These are phyloP conservation scores for Collichthys lucidus DNA, from an alignment of 2,113 vertebrate genomes.

Conservation along the genomic window DNA sequence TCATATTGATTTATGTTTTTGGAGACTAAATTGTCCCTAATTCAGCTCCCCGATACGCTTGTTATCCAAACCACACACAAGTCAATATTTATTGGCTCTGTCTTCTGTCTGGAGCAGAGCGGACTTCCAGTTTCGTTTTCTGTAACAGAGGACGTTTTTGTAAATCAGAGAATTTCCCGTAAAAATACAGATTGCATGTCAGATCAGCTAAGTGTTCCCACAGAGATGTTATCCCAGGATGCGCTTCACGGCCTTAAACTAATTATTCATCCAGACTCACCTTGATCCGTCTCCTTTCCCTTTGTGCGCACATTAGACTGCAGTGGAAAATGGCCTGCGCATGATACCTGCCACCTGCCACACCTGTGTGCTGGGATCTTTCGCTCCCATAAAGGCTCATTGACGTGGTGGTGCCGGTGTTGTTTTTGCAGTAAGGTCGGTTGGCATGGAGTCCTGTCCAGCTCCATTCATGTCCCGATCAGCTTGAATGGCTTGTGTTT, in stretches of 20 bases:
- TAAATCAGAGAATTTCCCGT: neutral
- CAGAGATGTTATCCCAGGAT: neutral
- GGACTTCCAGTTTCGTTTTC: neutral
- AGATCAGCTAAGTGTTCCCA: neutral
- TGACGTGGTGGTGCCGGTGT: conserved; percentile 27
- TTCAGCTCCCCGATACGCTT: neutral
- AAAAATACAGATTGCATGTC: neutral
- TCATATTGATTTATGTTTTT: conserved; percentile 23
- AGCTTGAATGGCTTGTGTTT: conserved; percentile 75
- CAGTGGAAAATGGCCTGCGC: conserved; percentile 34
- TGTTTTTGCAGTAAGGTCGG: conserved; percentile 41
- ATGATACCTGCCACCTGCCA: conserved; percentile 40
- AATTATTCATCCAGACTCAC: conserved; percentile 16
- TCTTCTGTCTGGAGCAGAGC: conserved; percentile 6
- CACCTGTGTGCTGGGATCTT: conserved; percentile 12
- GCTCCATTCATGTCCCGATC: conserved; percentile 48
- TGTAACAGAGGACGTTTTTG: neutral
- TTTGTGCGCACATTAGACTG: neutral
- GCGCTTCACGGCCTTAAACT: neutral
- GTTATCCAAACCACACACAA: conserved; percentile 30
- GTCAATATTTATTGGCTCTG: conserved; percentile 24
- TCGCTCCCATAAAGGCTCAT: conserved; percentile 3
- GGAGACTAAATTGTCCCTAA: neutral
- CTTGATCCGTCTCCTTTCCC: neutral
- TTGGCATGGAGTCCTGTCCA: conserved; percentile 52